Percentiles rank a stretch among this genome's conserved stretches.
Evolutionary conservation across 2,888 invertebrate genomes (phyloP).

Genomic region (Listrodromus nycthemerus): DNA sequence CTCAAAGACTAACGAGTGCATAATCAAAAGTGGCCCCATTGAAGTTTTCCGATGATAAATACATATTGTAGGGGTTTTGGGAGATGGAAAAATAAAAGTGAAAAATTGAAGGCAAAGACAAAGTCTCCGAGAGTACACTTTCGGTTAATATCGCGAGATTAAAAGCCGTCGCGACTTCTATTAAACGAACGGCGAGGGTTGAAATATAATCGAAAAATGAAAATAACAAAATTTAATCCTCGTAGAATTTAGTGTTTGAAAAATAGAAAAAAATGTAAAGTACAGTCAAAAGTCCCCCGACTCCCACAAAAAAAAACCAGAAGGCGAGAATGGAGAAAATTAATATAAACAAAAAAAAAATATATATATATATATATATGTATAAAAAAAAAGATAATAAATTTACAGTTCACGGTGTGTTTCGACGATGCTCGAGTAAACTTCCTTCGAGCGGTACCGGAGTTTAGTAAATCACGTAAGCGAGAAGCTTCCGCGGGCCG

Average conservation of each 20-base stretch:
- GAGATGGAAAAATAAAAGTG: background rate
- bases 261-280: background rate
- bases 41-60: background rate
- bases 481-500: background rate
- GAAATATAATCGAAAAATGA: background rate
- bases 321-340: too few species aligned
- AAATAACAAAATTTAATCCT: background rate
- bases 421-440: background rate
- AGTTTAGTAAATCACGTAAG: constrained; percentile 16
- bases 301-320: background rate
- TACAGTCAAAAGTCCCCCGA: constrained; percentile 18
- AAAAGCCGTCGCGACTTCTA: constrained; percentile 22
- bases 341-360: background rate
- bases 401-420: too few species aligned
- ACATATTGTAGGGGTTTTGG: background rate
- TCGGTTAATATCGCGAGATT: constrained; percentile 38
- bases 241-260: background rate
- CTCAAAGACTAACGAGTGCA: constrained; percentile 5
- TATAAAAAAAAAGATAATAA: background rate
- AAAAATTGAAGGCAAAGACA: background rate
- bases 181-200: background rate
- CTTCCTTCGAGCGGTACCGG: background rate
- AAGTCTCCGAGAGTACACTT: constrained; percentile 30
- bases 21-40: background rate
- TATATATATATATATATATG: too few species aligned